Evolutionary conservation across 2,888 invertebrate genomes (phyloP), one percentile per base, ranked within the genome.

Genomic region (Alsophila aescularia): DNA sequence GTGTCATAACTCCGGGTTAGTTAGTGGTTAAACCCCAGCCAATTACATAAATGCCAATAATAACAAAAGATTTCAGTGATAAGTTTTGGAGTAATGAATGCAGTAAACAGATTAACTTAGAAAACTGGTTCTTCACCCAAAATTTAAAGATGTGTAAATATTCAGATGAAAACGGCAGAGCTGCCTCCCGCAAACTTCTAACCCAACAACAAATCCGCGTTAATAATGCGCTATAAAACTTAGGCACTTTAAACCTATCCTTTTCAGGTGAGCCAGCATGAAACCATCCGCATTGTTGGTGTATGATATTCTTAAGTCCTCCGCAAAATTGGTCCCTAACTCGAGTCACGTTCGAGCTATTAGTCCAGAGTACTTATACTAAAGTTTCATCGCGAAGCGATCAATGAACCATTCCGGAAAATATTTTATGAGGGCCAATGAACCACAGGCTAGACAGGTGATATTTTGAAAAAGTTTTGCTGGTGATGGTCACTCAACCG

Each of bases 331-430:
- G 79, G 77, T 81, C 81, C 75, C 79, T 79, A 81, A 83, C 83
- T 82, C 62, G 71, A 84, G 85, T 87, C 90, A 90, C 90, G 90
- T 86, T 82, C 76, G 59, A 70, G 83, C 88, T 87, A 89, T 90
- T 87, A 89, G 84, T 85, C 82, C 80, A 65, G 67, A 36, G 81
- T 85, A 85, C 88, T 89, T 87, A 81, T 81, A 85, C 77, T 83
- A 81, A 88, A 88, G 85, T 88, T 90, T 87, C 85, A 85, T 82
- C 83, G 82, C 75, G 69, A 81, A 85, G 78, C 85, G 85, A 87
- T 87, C 86, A 84, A 83, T 84, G 83, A 74, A 83, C 81, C 77
- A 77, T 73, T 77, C 73, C 75, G 67, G 77, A 82, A 87, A 85
- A 86, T 84, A 83, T 81, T 82, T 83, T 81, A 86, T 78, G 72